Conservation (phyloP, 2,113 vertebrate genomes). For the Stigmatopora argus region DNA sequence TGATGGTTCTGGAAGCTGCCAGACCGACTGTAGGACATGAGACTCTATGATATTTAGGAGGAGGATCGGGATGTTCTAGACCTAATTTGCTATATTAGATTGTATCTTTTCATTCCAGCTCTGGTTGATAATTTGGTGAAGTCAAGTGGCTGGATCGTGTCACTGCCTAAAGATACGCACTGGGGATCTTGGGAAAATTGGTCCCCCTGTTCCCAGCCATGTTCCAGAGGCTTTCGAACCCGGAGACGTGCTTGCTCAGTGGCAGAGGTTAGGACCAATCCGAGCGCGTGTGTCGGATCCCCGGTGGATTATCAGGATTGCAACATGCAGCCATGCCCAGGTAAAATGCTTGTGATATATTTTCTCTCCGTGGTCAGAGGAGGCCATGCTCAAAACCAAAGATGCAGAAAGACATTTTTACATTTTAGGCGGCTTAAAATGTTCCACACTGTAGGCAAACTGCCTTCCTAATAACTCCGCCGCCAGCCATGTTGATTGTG, state of each 20-base stretch:
- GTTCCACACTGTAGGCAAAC: not conserved
- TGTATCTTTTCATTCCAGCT: conserved; percentile 61
- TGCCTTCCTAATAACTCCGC: not conserved
- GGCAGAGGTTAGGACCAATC: conserved; percentile 47
- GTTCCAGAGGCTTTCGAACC: conserved; percentile 80
- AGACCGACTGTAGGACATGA: conserved; percentile 79
- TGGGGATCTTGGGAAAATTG: conserved; percentile 89
- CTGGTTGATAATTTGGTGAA: conserved; percentile 85
- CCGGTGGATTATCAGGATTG: conserved; percentile 88
- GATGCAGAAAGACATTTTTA: not conserved
- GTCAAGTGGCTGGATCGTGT: conserved; percentile 52
- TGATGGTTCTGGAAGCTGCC: conserved; percentile 78
- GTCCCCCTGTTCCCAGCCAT: conserved; percentile 89
- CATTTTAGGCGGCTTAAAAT: not conserved
- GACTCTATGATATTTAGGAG: not conserved
- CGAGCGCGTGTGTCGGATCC: conserved; percentile 43
- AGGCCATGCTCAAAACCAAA: not conserved
- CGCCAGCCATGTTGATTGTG: not conserved
- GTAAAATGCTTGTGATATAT: conserved; percentile 40
- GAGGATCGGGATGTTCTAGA: not conserved
- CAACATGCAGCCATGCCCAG: conserved; percentile 79
- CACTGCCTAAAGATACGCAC: conserved; percentile 74
- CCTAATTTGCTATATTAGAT: not conserved
- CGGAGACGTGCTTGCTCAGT: conserved; percentile 62
- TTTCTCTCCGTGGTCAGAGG: not conserved